These are phyloP conservation scores for Goniozus legneri DNA, from an alignment of 1,140 invertebrate genomes.

Conservation along the genomic window DNA sequence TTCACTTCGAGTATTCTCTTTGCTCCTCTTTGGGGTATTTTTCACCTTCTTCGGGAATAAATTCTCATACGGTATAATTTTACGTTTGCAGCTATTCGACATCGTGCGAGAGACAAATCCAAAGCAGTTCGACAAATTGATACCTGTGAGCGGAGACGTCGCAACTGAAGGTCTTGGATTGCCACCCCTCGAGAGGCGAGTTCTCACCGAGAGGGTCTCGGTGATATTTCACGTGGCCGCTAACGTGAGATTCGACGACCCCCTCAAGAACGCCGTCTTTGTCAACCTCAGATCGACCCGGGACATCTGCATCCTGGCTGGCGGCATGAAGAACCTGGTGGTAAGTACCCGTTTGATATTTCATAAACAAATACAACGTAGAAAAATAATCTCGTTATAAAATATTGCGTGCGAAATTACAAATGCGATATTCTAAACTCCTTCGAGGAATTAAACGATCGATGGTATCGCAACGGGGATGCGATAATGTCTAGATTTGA, in stretches of 20 bases:
- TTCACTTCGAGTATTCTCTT: too few relatives aligned
- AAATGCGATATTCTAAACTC: too few relatives aligned
- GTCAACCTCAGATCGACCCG: slow-evolving; percentile 67
- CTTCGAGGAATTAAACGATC: too few relatives aligned
- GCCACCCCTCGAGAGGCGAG: slow-evolving; percentile 52
- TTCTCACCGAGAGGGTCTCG: slow-evolving; percentile 68
- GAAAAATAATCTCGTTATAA: too few relatives aligned
- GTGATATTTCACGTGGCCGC: slow-evolving; percentile 93
- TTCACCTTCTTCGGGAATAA: too few relatives aligned
- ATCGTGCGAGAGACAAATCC: slow-evolving; percentile 47
- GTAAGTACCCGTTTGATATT: slow-evolving; percentile 50
- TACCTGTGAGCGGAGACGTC: slow-evolving; percentile 76
- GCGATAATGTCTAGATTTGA: too few relatives aligned
- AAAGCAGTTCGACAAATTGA: slow-evolving; percentile 65
- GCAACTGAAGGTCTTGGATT: slow-evolving; percentile 61
- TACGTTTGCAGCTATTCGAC: slow-evolving; percentile 55
- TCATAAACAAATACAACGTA: too few relatives aligned
- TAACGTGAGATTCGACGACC: slow-evolving; percentile 89
- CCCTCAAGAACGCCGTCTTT: slow-evolving; percentile 64
- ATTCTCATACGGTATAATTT: too few relatives aligned
- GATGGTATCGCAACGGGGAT: too few relatives aligned
- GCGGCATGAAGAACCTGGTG: slow-evolving; percentile 65
- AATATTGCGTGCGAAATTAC: too few relatives aligned
- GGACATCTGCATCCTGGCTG: slow-evolving; percentile 63
- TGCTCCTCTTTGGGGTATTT: too few relatives aligned